Evolutionary conservation across 2,888 invertebrate species (phyloP), one percentile per base, ranked within the genome.

Genomic region (Brenthis hecate): DNA sequence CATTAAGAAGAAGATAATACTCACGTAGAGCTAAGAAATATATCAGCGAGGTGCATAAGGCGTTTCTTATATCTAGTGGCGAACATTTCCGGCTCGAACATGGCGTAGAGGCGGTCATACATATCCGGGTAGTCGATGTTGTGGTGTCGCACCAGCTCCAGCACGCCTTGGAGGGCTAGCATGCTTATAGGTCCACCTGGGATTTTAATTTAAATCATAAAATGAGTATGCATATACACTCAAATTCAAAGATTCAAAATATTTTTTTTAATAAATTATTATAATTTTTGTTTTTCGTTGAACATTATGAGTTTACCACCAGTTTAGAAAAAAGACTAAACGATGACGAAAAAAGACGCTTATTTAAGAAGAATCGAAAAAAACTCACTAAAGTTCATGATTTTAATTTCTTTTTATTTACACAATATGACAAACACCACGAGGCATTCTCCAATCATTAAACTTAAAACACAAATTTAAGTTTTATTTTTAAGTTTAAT

Each of bases 71-170:
- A 98, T 79, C 97, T 96, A 13, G 97, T 97, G 80, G 97, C 96
- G 86, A 99, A 97, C 79, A 99, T 96, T 79, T 96, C 96, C 0
- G 98, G 97, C 80, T 97, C 96, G 81, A 98, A 96, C 95, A 99
- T 96, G 23, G 96, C 96, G 91, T 99, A 99, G n/a, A 99, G 93
- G 80, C 99, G 98, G 77, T 95, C 95, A 89, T 98, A 99, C 84
- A 99, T 97, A 84, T 98, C 96, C 0, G 99, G 99, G 90, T 98
- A 99, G 80, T 98, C 97, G 90, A 99, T 94, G 92, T 99, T 99
- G 89, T 98, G 96, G 72, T 96, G 95, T 74, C 97, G 96, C 70
- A 99, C 97, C 74, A 99, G 94, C 63, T 96, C 95, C 83, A 98
- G 96, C 65, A 99, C 95, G 23, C 99, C 98, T 84, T 98, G 98